Evolutionary conservation across 2,888 invertebrate species (phyloP), one percentile per base, ranked within the genome.

Genomic region (Acronicta leporina): DNA sequence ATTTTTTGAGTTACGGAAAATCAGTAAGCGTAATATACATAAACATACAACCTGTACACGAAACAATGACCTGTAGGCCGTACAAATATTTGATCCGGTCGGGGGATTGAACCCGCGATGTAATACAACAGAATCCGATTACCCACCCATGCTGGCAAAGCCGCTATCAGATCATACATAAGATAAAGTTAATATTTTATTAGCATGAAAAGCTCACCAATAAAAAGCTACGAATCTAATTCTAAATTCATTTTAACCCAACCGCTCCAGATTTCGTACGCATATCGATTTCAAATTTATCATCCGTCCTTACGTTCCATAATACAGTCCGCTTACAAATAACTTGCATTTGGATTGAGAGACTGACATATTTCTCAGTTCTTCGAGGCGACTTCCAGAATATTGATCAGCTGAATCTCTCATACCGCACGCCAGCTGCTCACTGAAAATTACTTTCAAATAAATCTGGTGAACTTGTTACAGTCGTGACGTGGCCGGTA

Each of bases 351-450:
- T 77, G 77, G 83, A 90, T 91, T 89, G 92, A 90, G 88, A 88
- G 88, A 90, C 89, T 91, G 92, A 88, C 91, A 92, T 90, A 92
- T 92, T 92, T 91, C 90, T 87, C 87, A 90, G 89, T 90, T 92
- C 90, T 90, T 90, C 87, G 87, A 72, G 75, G 86, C 86, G 87
- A 88, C 89, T 92, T 86, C 82, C 87, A 86, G 93, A 93, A 93
- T 94, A 94, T 94, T 93, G 94, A 94, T 92, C 92, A 93, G 89
- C 81, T 78, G 87, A 92, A 92, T 92, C 87, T 89, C 90, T 92
- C 91, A 92, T 88, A 88, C 90, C 92, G 89, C 89, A 89, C 77
- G 89, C 92, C 94, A 94, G 94, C 89, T 94, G 94, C 92, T 91
- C 90, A 77, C 91, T 83, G 88, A 86, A 92, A 92, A 94, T 94